Percentiles rank a stretch among this genome's conserved stretches.
Evolutionary conservation across 2,888 invertebrate species (phyloP).

Genomic region (Philonicus albiceps): DNA sequence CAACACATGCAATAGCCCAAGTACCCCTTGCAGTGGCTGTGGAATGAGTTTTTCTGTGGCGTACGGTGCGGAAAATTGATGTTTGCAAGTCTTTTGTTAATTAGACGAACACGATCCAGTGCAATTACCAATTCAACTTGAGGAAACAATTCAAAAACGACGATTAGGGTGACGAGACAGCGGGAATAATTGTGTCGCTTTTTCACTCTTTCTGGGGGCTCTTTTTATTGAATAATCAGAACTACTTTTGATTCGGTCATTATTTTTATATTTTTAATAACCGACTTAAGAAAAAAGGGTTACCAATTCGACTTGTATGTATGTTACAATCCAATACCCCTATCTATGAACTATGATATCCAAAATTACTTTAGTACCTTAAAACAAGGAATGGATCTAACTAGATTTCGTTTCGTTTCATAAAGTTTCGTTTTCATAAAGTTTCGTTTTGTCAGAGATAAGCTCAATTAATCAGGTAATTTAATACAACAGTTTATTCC

Average conservation of each 20-base stretch:
- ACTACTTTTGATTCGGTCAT: background rate
- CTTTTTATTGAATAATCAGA: background rate
- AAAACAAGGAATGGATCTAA: no score
- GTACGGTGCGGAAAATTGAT: background rate
- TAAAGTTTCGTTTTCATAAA: no score
- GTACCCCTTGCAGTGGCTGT: background rate
- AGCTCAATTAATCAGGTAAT: no score
- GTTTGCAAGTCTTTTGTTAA: conserved; percentile 7
- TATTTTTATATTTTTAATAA: background rate
- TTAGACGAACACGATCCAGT: background rate
- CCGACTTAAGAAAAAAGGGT: no score
- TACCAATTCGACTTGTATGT: no score
- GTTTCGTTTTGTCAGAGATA: no score
- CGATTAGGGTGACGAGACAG: background rate
- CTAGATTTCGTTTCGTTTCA: no score
- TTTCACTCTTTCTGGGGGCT: background rate
- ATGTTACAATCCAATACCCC: no score
- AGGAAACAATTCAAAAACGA: background rate
- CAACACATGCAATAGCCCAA: no score
- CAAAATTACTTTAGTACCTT: no score
- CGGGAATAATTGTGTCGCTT: background rate
- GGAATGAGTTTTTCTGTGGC: background rate
- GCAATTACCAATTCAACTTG: background rate
- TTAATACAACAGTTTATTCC: no score
- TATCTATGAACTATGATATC: no score